Percentiles rank a stretch among this genome's conserved stretches.
These are phyloP conservation scores for Porites australiensis DNA, from an alignment of 64 coral and sea anemone genomes.

Conservation along the genomic window DNA sequence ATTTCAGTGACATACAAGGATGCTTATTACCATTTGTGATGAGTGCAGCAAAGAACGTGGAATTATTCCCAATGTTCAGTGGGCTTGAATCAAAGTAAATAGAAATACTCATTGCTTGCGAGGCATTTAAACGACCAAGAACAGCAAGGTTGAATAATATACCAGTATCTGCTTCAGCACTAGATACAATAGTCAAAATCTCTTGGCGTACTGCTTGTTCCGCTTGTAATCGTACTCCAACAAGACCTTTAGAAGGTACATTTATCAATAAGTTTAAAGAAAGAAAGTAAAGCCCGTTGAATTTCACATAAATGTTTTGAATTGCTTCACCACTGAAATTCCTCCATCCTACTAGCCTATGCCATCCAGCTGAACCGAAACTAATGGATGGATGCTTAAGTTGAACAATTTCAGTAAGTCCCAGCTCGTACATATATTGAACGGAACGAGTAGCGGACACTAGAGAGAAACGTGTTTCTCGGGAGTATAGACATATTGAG, in stretches of 20 bases:
- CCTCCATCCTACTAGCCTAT: background rate
- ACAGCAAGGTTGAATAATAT: background rate
- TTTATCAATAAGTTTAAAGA: background rate
- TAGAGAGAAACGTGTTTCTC: too few relatives aligned
- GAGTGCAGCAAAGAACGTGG: conserved; percentile 23
- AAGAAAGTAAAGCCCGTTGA: conserved; percentile 17
- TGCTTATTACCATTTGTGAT: background rate
- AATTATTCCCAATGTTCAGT: background rate
- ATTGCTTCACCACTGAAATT: background rate
- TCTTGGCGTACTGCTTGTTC: background rate
- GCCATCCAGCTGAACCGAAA: background rate
- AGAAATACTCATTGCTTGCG: conserved; percentile 1
- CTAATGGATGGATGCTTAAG: background rate
- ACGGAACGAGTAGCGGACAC: too few relatives aligned
- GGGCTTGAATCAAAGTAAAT: background rate
- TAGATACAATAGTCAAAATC: background rate
- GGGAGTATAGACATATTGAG: background rate
- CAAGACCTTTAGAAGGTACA: background rate
- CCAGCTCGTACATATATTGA: too few relatives aligned
- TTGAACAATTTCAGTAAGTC: background rate
- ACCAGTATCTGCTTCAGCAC: background rate
- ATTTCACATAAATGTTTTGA: background rate
- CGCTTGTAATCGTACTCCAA: conserved; percentile 17
- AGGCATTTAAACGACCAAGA: conserved; percentile 12
- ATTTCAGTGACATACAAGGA: conserved; percentile 1